Evolutionary conservation across 2,797 vertebrate genomes (phyloP).

Genomic region (Sebastes minor): DNA sequence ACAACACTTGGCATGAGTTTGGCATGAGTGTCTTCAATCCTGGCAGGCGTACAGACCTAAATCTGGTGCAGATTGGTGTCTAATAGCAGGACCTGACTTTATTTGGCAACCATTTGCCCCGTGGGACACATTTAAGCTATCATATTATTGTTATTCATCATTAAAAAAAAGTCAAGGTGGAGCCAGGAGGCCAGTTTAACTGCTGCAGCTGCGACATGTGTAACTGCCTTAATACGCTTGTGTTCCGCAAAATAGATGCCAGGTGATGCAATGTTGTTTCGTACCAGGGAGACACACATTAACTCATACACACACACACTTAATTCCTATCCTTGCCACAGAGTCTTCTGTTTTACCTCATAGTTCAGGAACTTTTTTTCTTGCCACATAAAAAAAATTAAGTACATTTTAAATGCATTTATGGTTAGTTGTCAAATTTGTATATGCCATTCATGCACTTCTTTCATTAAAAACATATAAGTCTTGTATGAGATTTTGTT

Average conservation of each 20-base stretch:
- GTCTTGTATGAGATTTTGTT: background rate
- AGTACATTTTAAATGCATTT: too few species aligned
- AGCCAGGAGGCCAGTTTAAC: conserved; percentile 55
- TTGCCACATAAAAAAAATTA: background rate
- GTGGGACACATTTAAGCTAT: conserved; percentile 56
- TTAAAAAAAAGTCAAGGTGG: conserved; percentile 38
- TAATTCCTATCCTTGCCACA: background rate
- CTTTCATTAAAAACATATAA: background rate
- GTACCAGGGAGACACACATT: conserved; percentile 25
- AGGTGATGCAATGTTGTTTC: conserved; percentile 69
- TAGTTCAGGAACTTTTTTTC: background rate
- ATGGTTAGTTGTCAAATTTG: too few species aligned
- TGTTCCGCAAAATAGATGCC: conserved; percentile 66
- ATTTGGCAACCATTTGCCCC: conserved; percentile 51
- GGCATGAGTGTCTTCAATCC: background rate
- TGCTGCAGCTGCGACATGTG: conserved; percentile 68
- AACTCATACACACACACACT: background rate
- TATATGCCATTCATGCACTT: background rate
- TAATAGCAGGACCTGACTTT: conserved; percentile 42
- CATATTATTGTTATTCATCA: conserved; percentile 58
- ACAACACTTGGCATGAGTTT: conserved; percentile 18
- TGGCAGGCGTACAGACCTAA: conserved; percentile 13
- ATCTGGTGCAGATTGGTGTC: conserved; percentile 24
- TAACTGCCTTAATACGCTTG: conserved; percentile 43
- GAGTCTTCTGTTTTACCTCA: conserved; percentile 7